A percentile compares a stretch with the other conserved stretches of the same genome.
These are phyloP conservation scores for Crossaster papposus DNA, from an alignment of 53 echinoderm and acorn worm species.

Conservation along the genomic window DNA sequence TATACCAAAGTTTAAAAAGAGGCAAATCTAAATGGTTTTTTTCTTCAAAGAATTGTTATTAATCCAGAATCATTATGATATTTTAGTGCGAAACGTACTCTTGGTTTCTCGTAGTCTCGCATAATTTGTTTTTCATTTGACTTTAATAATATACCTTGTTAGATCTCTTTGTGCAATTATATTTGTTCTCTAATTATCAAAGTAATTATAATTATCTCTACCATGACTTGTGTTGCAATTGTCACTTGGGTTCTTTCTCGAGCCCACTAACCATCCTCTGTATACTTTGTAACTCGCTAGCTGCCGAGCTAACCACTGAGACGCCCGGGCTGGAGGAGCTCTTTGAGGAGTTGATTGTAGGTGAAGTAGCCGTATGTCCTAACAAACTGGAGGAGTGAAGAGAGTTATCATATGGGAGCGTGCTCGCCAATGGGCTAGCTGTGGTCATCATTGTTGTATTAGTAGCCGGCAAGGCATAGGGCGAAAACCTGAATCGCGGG, in stretches of 20 bases:
- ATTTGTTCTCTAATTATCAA: not conserved
- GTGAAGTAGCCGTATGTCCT: conserved; percentile 59
- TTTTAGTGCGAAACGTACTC: not conserved
- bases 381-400: conserved; percentile 72
- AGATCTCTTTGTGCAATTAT: not conserved
- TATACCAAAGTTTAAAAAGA: not conserved
- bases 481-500: conserved; percentile 91
- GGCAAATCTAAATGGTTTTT: not conserved
- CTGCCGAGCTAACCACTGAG: conserved; percentile 79
- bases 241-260: conserved; percentile 85
- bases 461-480: conserved; percentile 86
- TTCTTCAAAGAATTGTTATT: not conserved
- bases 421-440: conserved; percentile 80
- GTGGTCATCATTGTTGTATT: conserved; percentile 88
- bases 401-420: conserved; percentile 84
- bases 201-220: conserved; percentile 23
- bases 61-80: not conserved
- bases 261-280: conserved; percentile 96
- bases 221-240: not conserved
- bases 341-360: conserved; percentile 52
- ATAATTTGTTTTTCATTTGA: not conserved
- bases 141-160: not conserved
- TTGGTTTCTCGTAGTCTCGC: not conserved
- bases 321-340: conserved; percentile 52
- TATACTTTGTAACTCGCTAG: conserved; percentile 98